Percentiles rank a stretch among this genome's conserved stretches.
Evolutionary conservation across 2,888 invertebrate species (phyloP).

Genomic region (Heteropelma amictum): DNA sequence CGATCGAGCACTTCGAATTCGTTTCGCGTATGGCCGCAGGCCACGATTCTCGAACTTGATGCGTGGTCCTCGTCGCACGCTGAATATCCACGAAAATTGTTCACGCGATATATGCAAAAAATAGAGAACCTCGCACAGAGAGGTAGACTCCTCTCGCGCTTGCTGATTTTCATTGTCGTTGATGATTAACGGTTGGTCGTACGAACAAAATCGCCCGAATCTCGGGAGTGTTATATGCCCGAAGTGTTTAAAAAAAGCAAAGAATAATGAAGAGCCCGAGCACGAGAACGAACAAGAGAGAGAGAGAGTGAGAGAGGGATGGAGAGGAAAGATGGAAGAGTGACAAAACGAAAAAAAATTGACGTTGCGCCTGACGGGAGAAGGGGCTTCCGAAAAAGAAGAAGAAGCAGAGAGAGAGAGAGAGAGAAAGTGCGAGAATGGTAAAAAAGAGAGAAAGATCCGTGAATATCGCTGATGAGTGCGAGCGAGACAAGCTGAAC

Average conservation of each 20-base stretch:
- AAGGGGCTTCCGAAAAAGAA: too few relatives aligned
- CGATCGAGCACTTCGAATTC: conserved; percentile 35
- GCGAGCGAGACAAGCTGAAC: conserved; percentile 16
- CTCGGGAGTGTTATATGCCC: conserved; percentile 18
- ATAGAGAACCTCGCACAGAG: too few relatives aligned
- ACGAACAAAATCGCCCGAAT: conserved; percentile 25
- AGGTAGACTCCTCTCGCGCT: too few relatives aligned
- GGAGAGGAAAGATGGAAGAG: conserved; percentile 34
- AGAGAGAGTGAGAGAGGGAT: conserved; percentile 4
- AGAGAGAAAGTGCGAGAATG: conserved; percentile 20
- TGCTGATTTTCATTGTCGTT: too few relatives aligned
- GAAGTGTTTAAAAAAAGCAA: conserved; percentile 29
- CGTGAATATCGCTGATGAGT: too few relatives aligned
- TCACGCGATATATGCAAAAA: too few relatives aligned
- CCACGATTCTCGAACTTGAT: conserved; percentile 9
- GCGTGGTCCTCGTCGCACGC: too few relatives aligned
- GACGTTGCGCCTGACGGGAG: too few relatives aligned
- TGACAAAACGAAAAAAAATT: conserved; percentile 44
- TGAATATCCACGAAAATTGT: too few relatives aligned
- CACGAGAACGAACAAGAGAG: background rate
- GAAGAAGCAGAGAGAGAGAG: conserved; percentile 6
- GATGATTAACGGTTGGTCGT: background rate
- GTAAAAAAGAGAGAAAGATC: background rate
- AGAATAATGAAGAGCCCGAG: conserved; percentile 1
- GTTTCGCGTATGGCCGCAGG: conserved; percentile 29